Evolutionary conservation across 2,797 vertebrate genomes (phyloP), one percentile per base, ranked within the genome.

Genomic region (Pseudochaenichthys georgianus): DNA sequence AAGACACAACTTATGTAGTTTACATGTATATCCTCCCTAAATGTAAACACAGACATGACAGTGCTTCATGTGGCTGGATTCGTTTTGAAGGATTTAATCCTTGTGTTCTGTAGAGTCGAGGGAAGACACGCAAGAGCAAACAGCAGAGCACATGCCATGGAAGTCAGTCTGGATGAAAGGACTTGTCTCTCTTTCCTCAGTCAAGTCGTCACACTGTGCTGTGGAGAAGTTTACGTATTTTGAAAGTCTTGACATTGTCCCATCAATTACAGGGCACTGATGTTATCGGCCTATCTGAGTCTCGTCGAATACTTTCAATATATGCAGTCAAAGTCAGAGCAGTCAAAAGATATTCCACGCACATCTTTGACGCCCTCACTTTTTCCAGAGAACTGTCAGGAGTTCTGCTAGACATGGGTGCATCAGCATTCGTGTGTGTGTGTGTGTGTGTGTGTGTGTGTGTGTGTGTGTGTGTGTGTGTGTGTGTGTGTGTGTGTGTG

Each of bases 241-340:
- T 73, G 66, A 84, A 86, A 88, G 85, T 88, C 86, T 85, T 88
- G 87, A 91, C 91, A 83, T 81, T 86, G 86, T 90, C 84, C 85
- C 81, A 88, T 91, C 85, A 89, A 83, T 86, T 87, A 78, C 74
- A 80, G 84, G 86, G 80, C 88, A 66, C 78, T 61, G 80, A 84
- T 85, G 84, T 90, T 83, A 86, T 3, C 17, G 66, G 71, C 59
- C 60, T 65, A 65, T 80, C 78, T 52, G 80, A 82, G 81, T 82
- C 83, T 77, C 54, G 0, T n/a, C 38, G 78, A 89, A 86, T 83
- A 87, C 83, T 81, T 91, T 84, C 61, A 83, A 80, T 86, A 76
- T 77, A 85, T 74, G 73, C 74, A 86, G 84, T 90, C 85, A 84
- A 81, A 86, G 86, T 87, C 81, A 78, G 73, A 87, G 83, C 76